These are phyloP conservation scores for Calonectris borealis DNA, from an alignment of 2,113 vertebrate species.

Conservation along the genomic window DNA sequence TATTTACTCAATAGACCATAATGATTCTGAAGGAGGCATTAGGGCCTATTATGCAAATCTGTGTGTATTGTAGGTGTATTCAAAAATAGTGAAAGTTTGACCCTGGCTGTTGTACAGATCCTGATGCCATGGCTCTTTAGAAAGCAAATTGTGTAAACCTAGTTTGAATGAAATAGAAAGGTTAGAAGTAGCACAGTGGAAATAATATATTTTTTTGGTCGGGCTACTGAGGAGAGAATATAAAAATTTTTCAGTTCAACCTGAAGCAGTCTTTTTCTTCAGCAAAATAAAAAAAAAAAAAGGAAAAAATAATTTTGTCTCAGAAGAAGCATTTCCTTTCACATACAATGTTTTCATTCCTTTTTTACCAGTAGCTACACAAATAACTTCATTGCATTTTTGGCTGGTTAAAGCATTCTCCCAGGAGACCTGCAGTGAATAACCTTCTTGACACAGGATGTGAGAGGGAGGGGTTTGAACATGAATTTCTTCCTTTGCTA, in stretches of 20 bases:
- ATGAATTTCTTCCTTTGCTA: background rate
- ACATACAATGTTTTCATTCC: background rate
- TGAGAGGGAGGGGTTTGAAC: background rate
- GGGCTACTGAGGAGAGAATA: background rate
- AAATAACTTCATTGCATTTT: conserved; percentile 29
- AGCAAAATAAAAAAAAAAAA: background rate
- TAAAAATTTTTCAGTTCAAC: background rate
- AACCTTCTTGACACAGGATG: background rate
- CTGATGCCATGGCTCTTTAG: conserved; percentile 10
- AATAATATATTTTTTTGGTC: conserved; percentile 1
- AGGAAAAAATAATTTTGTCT: background rate
- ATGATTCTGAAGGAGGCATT: conserved; percentile 65
- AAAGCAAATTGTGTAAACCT: conserved; percentile 40
- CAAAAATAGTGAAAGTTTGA: conserved; percentile 54
- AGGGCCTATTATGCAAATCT: conserved; percentile 67
- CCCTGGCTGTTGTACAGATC: conserved; percentile 27
- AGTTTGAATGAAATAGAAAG: conserved; percentile 31
- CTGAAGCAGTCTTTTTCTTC: background rate
- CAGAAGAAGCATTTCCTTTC: background rate
- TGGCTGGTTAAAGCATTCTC: background rate
- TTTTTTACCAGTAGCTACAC: background rate
- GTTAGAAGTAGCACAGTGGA: conserved; percentile 15
- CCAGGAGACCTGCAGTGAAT: background rate
- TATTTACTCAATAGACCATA: conserved; percentile 68
- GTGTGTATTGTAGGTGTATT: conserved; percentile 46